These are phyloP conservation scores for Cataglyphis cursor DNA, from an alignment of 2,888 invertebrate species.

Conservation along the genomic window DNA sequence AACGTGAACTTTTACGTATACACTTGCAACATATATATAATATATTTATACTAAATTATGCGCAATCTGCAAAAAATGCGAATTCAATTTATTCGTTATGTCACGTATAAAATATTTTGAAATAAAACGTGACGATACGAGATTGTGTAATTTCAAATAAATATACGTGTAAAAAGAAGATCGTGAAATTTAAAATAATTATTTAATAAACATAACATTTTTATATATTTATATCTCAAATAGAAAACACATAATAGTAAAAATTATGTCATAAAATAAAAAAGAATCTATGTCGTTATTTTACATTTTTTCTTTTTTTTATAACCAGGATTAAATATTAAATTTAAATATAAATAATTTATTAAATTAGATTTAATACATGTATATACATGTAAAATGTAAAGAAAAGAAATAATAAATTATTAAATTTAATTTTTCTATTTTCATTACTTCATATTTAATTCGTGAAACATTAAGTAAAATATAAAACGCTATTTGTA, in stretches of 20 bases:
- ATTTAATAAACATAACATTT: neutral
- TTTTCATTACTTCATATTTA: neutral
- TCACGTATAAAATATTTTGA: slow-evolving; percentile 35
- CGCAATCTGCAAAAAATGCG: neutral
- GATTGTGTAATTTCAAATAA: neutral
- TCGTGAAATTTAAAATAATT: neutral
- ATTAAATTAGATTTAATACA: neutral
- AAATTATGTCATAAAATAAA: too few relatives aligned
- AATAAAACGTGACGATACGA: slow-evolving; percentile 10
- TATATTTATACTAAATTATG: neutral
- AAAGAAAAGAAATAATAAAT: neutral
- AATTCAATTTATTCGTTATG: neutral
- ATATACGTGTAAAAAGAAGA: neutral
- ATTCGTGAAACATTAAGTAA: neutral
- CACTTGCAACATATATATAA: neutral
- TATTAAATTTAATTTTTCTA: neutral
- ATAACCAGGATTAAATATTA: neutral
- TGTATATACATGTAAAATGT: neutral
- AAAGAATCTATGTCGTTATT: too few relatives aligned
- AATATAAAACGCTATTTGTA: neutral
- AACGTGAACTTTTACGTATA: slow-evolving; percentile 32
- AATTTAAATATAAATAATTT: neutral
- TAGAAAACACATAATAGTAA: too few relatives aligned
- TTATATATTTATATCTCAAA: neutral
- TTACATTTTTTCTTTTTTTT: neutral